These are phyloP conservation scores for Bombylius discolor DNA, from an alignment of 2,888 invertebrate species.

Conservation along the genomic window DNA sequence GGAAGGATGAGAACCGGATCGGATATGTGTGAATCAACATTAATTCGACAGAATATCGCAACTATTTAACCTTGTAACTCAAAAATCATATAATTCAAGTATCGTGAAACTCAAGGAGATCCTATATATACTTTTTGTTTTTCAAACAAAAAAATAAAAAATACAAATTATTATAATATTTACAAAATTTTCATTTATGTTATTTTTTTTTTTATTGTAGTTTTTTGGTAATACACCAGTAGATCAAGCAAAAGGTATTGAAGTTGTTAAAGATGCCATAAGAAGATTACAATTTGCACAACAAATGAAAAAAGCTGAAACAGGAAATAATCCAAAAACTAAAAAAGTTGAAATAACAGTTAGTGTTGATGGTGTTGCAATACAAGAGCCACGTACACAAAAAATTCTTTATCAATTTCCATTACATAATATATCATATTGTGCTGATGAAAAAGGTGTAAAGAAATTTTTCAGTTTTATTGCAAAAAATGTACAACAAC, in stretches of 20 bases:
- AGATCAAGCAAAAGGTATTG: slow-evolving; percentile 93
- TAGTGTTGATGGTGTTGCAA: slow-evolving; percentile 91
- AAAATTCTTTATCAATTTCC: slow-evolving; percentile 90
- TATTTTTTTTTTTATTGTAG: slow-evolving; percentile 37
- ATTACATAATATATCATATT: slow-evolving; percentile 93
- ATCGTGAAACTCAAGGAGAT: too few species aligned
- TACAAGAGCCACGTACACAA: slow-evolving; percentile 62
- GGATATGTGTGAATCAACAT: too few species aligned
- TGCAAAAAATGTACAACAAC: slow-evolving; percentile 25
- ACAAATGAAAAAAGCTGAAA: slow-evolving; percentile 80
- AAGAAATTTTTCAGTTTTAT: slow-evolving; percentile 74
- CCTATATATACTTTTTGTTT: too few species aligned
- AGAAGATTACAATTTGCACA: slow-evolving; percentile 89
- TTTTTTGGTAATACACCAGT: slow-evolving; percentile 92
- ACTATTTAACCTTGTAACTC: too few species aligned
- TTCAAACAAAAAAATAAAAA: too few species aligned
- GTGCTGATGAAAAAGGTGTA: slow-evolving; percentile 96
- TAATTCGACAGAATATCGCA: too few species aligned
- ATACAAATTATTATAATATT: too few species aligned
- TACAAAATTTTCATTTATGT: background rate
- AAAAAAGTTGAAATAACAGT: slow-evolving; percentile 91
- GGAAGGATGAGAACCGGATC: too few species aligned
- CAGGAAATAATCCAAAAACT: slow-evolving; percentile 66
- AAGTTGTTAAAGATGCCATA: slow-evolving; percentile 95
- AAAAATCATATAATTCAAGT: too few species aligned